phyloP scores from a whole-genome alignment of 2,888 invertebrate species.

The Archaeoteleia sp. region DNA sequence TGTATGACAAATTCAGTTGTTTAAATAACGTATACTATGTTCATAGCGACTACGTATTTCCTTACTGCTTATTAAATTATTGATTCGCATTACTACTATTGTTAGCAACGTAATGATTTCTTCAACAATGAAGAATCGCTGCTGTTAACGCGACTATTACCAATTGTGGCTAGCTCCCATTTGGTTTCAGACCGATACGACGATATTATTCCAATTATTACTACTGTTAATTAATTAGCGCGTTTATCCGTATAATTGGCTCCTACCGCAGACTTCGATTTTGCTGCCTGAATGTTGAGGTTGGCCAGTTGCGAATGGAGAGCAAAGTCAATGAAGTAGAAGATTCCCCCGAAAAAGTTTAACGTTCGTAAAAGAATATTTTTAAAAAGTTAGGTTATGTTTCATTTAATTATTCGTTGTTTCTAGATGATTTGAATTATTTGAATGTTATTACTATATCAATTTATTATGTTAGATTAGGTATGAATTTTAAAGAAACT shows the following conservation, averaged over 20 bases:
- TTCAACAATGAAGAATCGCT: slow-evolving; percentile 14
- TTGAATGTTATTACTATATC: too few relatives aligned
- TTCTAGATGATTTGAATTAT: too few relatives aligned
- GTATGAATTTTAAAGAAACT: too few relatives aligned
- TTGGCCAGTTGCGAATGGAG: slow-evolving; percentile 2
- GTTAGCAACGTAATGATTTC: slow-evolving; percentile 1
- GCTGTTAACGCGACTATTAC: slow-evolving; percentile 23
- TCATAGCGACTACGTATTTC: too few relatives aligned
- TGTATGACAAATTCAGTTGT: too few relatives aligned
- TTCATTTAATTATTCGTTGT: too few relatives aligned
- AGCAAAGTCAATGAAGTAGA: slow-evolving; percentile 1
- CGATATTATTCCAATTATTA: slow-evolving; percentile 38
- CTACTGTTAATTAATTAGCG: slow-evolving; percentile 40
- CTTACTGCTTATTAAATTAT: too few relatives aligned
- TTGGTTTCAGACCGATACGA: slow-evolving; percentile 22
- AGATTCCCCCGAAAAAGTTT: not conserved
- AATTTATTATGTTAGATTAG: too few relatives aligned
- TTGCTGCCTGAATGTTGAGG: slow-evolving; percentile 7
- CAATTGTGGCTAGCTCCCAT: slow-evolving; percentile 24
- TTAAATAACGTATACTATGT: too few relatives aligned
- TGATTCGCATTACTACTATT: not conserved
- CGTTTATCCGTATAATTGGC: slow-evolving; percentile 40
- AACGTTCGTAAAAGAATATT: not conserved
- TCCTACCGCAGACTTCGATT: slow-evolving; percentile 32
- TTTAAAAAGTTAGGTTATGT: too few relatives aligned